A percentile compares a stretch with the other conserved stretches of the same genome.
These are phyloP conservation scores for Cotesia vestalis DNA, from an alignment of 1,140 invertebrate genomes.

Conservation along the genomic window DNA sequence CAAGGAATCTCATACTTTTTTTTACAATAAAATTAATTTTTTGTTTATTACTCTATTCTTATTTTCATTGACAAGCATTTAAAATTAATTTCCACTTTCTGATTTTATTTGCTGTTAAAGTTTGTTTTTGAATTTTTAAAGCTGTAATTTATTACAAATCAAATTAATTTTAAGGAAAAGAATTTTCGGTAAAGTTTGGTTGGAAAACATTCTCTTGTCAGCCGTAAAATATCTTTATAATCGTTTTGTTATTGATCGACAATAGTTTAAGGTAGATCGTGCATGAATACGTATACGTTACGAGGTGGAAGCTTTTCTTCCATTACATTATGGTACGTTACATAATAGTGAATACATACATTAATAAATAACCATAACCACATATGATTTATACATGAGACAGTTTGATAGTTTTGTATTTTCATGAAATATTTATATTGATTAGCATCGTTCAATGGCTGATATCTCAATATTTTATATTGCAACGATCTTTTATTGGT, in stretches of 20 bases:
- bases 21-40: too few relatives aligned
- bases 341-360: too few relatives aligned
- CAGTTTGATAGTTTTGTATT: not conserved
- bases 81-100: too few relatives aligned
- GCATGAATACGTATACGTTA: not conserved
- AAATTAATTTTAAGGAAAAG: not conserved
- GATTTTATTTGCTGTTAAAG: too few relatives aligned
- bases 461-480: not conserved
- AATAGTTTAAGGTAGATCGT: not conserved
- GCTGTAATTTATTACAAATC: too few relatives aligned
- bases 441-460: constrained; percentile 1
- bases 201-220: not conserved
- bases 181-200: constrained; percentile 1
- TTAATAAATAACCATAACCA: not conserved
- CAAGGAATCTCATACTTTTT: too few relatives aligned
- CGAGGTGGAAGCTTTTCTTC: too few relatives aligned
- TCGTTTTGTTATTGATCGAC: constrained; percentile 11
- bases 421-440: constrained; percentile 1
- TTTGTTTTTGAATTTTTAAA: too few relatives aligned
- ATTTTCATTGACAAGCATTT: too few relatives aligned
- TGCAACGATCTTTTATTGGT: not conserved
- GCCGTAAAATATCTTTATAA: not conserved
- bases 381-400: constrained; percentile 5
- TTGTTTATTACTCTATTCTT: too few relatives aligned
- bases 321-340: too few relatives aligned